Evolutionary conservation across 2,797 vertebrate species (phyloP), one percentile per base, ranked within the genome.

Genomic region (Peromyscus attwateri): DNA sequence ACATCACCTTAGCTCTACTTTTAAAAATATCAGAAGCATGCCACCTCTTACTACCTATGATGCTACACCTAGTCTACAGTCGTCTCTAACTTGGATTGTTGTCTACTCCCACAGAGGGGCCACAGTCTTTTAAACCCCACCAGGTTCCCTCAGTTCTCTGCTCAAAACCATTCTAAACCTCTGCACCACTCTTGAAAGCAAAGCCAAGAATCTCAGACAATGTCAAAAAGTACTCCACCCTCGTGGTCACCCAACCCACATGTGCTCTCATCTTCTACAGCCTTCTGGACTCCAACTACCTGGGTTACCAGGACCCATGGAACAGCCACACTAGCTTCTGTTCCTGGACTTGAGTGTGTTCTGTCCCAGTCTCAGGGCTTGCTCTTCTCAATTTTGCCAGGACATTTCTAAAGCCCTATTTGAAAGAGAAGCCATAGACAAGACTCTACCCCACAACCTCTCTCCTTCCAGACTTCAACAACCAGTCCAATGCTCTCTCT

Each of bases 121-220:
- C 37, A 71, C 40, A 70, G 16, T 52, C 88, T 40, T 80, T 84
- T 80, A 95, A 92, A 89, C 43, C n/a, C 73, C 92, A 87, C 25
- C 81, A n/a, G 7, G 13, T 57, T 52, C 62, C 12, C 6, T 46
- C 60, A 62, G 34, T 60, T 31, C 68, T 52, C 64, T 71, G 29
- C n/a, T 76, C 66, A 55, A 62, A 83, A 62, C 19, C 7, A 21
- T 25, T 40, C 49, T 4, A 31, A n/a, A 29, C 19, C 52, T 60
- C 49, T 29, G 34, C 10, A 29, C 37, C 85, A 40, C 66, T 87
- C n/a, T 40, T 40, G 12, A 71, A 49, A 43, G 70, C 37, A 43
- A 92, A 87, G 37, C 25, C 23, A 60, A 60, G 81, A 92, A 37
- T 37, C 16, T n/a, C 12, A 64, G 34, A 31, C 87, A 52, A 66